phyloP scores from a whole-genome alignment of 92 coral and sea anemone species.

The Micromussa lordhowensis region DNA sequence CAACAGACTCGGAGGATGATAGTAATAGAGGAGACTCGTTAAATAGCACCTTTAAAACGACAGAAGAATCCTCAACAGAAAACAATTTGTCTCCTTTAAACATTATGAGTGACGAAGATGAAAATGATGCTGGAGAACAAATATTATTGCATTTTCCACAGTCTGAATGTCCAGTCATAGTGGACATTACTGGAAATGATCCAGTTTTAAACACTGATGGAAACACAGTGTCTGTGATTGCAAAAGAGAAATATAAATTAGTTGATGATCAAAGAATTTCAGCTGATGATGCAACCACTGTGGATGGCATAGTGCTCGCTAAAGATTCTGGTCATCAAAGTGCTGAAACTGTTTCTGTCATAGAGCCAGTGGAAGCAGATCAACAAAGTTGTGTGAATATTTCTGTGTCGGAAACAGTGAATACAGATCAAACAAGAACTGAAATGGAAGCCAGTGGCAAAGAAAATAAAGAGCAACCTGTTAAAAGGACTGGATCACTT shows the following conservation, averaged over 20 bases:
- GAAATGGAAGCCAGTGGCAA: neutral
- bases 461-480: neutral
- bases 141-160: conserved; percentile 39
- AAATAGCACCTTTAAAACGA: neutral
- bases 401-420: neutral
- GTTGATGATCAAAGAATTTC: neutral
- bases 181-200: conserved; percentile 17
- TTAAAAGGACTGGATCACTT: conserved; percentile 23
- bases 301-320: neutral
- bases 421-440: neutral
- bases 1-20: conserved; percentile 49
- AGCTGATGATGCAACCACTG: neutral
- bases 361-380: neutral
- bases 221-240: neutral
- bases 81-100: neutral
- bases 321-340: neutral
- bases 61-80: neutral
- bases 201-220: neutral
- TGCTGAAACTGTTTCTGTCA: neutral
- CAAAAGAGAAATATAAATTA: neutral
- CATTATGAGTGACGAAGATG: conserved; percentile 8
- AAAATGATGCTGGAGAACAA: conserved; percentile 14
- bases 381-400: neutral
- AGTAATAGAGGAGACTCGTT: conserved; percentile 39
- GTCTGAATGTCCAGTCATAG: conserved; percentile 43